These are phyloP conservation scores for Sylvia atricapilla DNA, from an alignment of 2,113 vertebrate genomes.

Conservation along the genomic window DNA sequence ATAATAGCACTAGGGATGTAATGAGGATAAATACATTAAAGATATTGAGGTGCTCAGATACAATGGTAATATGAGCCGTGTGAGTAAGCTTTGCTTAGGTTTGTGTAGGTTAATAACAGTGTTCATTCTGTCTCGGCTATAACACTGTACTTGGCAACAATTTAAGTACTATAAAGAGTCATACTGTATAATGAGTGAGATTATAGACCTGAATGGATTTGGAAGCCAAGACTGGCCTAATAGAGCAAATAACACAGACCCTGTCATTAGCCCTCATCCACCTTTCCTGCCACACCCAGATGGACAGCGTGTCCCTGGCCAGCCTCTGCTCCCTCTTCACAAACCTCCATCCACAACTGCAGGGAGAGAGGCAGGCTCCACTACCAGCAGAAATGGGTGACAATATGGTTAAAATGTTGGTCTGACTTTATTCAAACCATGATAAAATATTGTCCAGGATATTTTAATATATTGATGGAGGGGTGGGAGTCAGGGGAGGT, in stretches of 20 bases:
- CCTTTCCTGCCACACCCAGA: conserved; percentile 28
- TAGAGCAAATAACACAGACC: conserved; percentile 31
- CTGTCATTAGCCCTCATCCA: conserved; percentile 37
- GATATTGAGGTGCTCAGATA: conserved; percentile 28
- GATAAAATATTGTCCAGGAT: not conserved
- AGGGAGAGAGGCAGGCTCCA: not conserved
- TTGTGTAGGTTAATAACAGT: conserved; percentile 60
- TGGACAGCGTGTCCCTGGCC: not conserved
- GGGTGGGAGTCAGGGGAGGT: rapidly evolving
- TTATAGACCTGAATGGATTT: conserved; percentile 72
- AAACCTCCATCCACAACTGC: not conserved
- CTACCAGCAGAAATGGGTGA: not conserved
- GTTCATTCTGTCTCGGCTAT: conserved; percentile 29
- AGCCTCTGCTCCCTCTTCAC: not conserved
- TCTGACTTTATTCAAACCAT: not conserved
- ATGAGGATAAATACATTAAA: conserved; percentile 45
- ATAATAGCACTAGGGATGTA: conserved; percentile 20
- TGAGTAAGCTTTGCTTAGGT: conserved; percentile 55
- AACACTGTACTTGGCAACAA: conserved; percentile 54
- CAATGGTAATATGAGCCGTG: not conserved
- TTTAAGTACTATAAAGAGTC: conserved; percentile 64
- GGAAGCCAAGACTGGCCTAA: conserved; percentile 65
- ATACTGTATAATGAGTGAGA: conserved; percentile 55
- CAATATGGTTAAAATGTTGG: not conserved
- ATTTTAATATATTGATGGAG: not conserved